Evolutionary conservation across 2,113 vertebrate species (phyloP).

Genomic region (Rhizomys pruinosus): DNA sequence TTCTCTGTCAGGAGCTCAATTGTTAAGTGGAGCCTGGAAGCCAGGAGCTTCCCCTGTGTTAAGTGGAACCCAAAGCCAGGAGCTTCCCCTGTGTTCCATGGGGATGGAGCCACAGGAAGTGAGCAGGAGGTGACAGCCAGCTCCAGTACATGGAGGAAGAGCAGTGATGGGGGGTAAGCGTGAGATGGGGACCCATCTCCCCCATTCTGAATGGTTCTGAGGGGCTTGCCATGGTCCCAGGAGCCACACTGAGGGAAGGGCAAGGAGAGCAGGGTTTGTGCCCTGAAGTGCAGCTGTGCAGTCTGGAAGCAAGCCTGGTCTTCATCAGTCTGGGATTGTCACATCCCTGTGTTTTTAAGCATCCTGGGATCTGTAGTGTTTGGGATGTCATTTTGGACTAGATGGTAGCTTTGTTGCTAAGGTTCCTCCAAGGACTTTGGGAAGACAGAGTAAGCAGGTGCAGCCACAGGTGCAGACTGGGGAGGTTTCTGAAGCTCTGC

Average conservation of each 20-base stretch:
- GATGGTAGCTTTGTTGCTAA: not conserved
- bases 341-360: not conserved
- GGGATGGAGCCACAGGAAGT: accelerated
- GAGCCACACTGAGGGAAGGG: not conserved
- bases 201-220: too few species aligned
- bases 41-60: not conserved
- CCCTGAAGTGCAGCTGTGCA: accelerated
- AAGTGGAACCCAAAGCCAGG: too few species aligned
- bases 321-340: accelerated
- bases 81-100: not conserved
- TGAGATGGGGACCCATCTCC: not conserved
- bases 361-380: not conserved
- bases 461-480: accelerated
- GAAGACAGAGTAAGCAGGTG: accelerated
- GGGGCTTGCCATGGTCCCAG: not conserved
- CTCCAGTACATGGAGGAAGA: not conserved
- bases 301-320: not conserved
- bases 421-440: not conserved
- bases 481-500: not conserved
- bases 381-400: not conserved
- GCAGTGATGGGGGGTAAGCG: not conserved
- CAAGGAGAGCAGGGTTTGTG: accelerated
- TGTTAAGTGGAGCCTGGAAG: not conserved
- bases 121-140: not conserved
- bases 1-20: not conserved